Evolutionary conservation across 2,888 invertebrate genomes (phyloP).

Genomic region (Odiellus spinosus): DNA sequence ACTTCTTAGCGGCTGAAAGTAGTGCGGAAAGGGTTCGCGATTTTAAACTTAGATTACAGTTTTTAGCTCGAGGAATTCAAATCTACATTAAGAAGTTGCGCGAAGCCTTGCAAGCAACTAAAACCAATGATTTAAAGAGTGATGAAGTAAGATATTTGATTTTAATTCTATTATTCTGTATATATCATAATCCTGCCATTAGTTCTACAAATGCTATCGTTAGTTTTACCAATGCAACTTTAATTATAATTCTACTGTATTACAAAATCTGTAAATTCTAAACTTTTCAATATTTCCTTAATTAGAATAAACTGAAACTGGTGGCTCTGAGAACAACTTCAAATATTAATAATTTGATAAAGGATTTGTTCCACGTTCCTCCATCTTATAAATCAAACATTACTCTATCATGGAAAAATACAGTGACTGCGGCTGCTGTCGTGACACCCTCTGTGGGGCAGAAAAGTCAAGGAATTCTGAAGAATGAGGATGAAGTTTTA

Average conservation of each 20-base stretch:
- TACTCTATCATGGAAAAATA: conserved; percentile 19
- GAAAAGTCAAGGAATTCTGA: too few species aligned
- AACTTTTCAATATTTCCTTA: conserved; percentile 22
- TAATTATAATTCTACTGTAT: conserved; percentile 1
- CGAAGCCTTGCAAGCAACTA: conserved; percentile 43
- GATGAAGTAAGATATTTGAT: conserved; percentile 40
- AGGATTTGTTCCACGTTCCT: conserved; percentile 84
- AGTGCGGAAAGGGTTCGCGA: conserved; percentile 62
- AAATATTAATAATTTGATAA: conserved; percentile 79
- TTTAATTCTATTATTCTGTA: neutral
- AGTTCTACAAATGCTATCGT: neutral
- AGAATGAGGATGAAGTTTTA: too few species aligned
- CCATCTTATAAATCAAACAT: conserved; percentile 61
- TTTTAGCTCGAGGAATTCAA: conserved; percentile 79
- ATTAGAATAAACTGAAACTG: conserved; percentile 38
- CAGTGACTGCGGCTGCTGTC: conserved; percentile 2
- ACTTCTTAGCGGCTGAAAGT: conserved; percentile 45
- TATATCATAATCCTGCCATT: neutral
- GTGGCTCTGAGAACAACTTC: conserved; percentile 73
- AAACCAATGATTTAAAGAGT: conserved; percentile 51
- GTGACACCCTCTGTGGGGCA: too few species aligned
- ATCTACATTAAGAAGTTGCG: conserved; percentile 59
- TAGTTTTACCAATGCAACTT: neutral
- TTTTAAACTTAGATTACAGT: conserved; percentile 68
- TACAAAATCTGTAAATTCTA: neutral